Evolutionary conservation across 2,888 invertebrate genomes (phyloP).

Genomic region (Cloeon dipterum): DNA sequence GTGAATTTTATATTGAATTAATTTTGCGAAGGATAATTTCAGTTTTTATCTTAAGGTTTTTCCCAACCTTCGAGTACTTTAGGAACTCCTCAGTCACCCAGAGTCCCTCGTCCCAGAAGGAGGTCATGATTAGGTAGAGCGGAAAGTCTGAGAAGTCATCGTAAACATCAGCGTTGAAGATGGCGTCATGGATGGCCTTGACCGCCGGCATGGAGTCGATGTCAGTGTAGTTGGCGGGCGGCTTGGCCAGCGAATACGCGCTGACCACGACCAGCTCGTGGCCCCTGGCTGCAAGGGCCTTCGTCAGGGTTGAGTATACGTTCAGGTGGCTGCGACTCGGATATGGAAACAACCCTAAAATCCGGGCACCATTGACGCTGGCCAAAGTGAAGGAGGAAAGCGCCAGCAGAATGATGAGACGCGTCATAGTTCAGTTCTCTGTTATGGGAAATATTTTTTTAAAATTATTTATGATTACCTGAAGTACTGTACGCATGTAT

Average conservation of each 20-base stretch:
- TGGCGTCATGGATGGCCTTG: neutral
- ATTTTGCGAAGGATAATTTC: too few relatives aligned
- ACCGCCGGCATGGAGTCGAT: conserved; percentile 14
- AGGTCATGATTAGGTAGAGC: neutral
- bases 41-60: too few relatives aligned
- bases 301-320: conserved; percentile 21
- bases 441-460: too few relatives aligned
- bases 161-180: neutral
- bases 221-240: conserved; percentile 21
- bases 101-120: neutral
- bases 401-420: too few relatives aligned
- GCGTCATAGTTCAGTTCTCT: too few relatives aligned
- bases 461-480: too few relatives aligned
- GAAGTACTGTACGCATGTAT: too few relatives aligned
- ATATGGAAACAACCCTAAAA: conserved; percentile 24
- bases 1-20: too few relatives aligned
- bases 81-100: neutral
- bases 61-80: too few relatives aligned
- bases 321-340: conserved; percentile 25
- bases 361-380: conserved; percentile 19
- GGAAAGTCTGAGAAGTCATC: neutral
- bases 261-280: conserved; percentile 28
- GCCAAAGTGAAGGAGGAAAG: too few relatives aligned
- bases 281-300: conserved; percentile 24
- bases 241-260: conserved; percentile 16